phyloP scores from a whole-genome alignment of 2,888 invertebrate genomes.

The Autographa pulchrina region DNA sequence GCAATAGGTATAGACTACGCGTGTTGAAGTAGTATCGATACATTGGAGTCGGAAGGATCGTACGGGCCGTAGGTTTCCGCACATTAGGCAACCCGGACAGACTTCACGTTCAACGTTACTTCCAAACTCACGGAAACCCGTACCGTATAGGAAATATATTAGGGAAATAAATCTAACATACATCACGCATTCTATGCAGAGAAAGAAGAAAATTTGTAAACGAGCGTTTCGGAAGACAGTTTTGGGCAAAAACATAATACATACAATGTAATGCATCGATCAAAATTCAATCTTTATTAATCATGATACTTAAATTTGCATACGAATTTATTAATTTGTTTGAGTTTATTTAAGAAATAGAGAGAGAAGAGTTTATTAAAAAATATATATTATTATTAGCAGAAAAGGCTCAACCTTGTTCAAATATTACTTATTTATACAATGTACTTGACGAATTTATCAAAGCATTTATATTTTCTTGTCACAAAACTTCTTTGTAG shows the following conservation, averaged over 20 bases:
- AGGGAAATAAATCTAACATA: constrained; percentile 18
- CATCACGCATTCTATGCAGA: constrained; percentile 15
- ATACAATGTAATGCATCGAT: not conserved
- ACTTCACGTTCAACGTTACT: constrained; percentile 41
- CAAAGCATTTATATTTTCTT: too few relatives aligned
- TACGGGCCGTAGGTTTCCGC: constrained; percentile 54
- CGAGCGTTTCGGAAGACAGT: not conserved
- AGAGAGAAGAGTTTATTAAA: too few relatives aligned
- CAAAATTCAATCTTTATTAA: too few relatives aligned
- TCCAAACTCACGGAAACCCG: constrained; percentile 31
- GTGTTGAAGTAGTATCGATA: constrained; percentile 23
- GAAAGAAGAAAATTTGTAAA: constrained; percentile 5
- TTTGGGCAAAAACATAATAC: not conserved
- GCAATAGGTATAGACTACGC: not conserved
- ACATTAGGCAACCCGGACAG: constrained; percentile 56
- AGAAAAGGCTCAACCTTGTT: too few relatives aligned
- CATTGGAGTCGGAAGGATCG: constrained; percentile 58
- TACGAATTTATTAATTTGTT: too few relatives aligned
- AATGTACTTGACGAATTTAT: too few relatives aligned
- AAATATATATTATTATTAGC: too few relatives aligned
- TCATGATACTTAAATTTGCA: too few relatives aligned
- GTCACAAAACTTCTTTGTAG: too few relatives aligned
- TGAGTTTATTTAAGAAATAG: too few relatives aligned
- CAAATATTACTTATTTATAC: too few relatives aligned
- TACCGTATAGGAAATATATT: constrained; percentile 35